Conservation (phyloP, 2,113 vertebrate species). For the Onychorhynchus coronatus region DNA sequence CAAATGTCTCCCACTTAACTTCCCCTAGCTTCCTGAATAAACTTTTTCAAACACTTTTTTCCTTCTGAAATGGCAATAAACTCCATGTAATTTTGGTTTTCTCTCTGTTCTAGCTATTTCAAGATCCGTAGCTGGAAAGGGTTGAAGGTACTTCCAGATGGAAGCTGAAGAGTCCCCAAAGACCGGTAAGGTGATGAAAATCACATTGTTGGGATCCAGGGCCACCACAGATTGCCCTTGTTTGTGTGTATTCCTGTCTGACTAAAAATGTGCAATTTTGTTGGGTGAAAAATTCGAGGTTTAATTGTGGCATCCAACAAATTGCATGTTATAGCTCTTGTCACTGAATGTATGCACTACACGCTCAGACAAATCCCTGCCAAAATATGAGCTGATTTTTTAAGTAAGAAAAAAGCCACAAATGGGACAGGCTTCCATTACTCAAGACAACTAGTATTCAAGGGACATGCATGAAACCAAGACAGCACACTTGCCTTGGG, state of each 20-base stretch:
- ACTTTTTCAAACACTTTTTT: constrained; percentile 72
- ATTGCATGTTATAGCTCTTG: constrained; percentile 76
- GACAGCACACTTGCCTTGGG: not conserved
- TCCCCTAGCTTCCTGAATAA: constrained; percentile 75
- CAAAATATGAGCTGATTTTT: not conserved
- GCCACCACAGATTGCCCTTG: constrained; percentile 44
- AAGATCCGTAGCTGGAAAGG: constrained; percentile 52
- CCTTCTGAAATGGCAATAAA: constrained; percentile 65
- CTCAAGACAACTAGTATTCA: not conserved
- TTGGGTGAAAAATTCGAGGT: constrained; percentile 64
- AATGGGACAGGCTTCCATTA: not conserved
- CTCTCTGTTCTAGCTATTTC: constrained; percentile 63
- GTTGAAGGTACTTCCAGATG: constrained; percentile 57
- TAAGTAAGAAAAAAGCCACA: constrained; percentile 38
- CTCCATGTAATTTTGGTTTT: constrained; percentile 73
- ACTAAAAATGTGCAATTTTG: constrained; percentile 70
- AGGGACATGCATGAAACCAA: not conserved
- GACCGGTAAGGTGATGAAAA: constrained; percentile 71
- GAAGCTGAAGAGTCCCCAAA: constrained; percentile 54
- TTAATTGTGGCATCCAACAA: constrained; percentile 79
- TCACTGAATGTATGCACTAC: not conserved
- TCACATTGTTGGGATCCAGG: constrained; percentile 56
- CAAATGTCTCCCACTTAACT: constrained; percentile 75
- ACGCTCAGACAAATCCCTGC: constrained; percentile 7
- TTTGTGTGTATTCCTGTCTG: constrained; percentile 72